These are phyloP conservation scores for Alaudala cheleensis DNA, from an alignment of 2,113 vertebrate species.

Conservation along the genomic window DNA sequence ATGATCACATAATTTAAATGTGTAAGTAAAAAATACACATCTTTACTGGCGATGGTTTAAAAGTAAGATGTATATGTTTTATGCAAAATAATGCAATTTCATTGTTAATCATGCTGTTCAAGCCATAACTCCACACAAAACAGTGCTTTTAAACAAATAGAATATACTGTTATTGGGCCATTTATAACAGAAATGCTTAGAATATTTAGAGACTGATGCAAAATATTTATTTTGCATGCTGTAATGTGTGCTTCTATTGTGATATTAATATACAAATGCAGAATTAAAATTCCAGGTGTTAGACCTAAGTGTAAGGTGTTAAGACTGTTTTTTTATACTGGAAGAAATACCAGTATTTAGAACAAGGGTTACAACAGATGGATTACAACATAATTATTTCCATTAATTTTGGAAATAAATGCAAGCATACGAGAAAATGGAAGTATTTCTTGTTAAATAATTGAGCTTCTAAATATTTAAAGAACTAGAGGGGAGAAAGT, in stretches of 20 bases:
- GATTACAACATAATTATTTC: too few relatives aligned
- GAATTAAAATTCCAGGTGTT: neutral
- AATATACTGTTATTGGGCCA: constrained; percentile 27
- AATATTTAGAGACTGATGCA: neutral
- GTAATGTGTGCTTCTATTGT: neutral
- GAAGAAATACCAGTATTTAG: neutral
- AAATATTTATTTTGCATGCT: constrained; percentile 13
- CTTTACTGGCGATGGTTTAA: constrained; percentile 34
- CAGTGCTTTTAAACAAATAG: constrained; percentile 54
- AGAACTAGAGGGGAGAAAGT: neutral
- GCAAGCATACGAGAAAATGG: neutral
- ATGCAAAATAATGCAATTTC: constrained; percentile 60
- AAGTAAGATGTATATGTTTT: constrained; percentile 51
- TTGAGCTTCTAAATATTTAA: neutral
- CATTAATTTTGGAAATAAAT: neutral
- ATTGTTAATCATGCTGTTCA: constrained; percentile 51
- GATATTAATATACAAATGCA: neutral
- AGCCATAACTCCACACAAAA: constrained; percentile 34
- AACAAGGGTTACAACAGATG: neutral
- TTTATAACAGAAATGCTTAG: constrained; percentile 44
- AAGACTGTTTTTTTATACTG: neutral
- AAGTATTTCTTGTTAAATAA: neutral
- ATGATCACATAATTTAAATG: constrained; percentile 53
- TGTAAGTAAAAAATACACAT: constrained; percentile 35
- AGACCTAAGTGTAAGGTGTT: neutral